Conservation (phyloP, 1,140 invertebrate genomes). For the Zaprionus inermis region DNA sequence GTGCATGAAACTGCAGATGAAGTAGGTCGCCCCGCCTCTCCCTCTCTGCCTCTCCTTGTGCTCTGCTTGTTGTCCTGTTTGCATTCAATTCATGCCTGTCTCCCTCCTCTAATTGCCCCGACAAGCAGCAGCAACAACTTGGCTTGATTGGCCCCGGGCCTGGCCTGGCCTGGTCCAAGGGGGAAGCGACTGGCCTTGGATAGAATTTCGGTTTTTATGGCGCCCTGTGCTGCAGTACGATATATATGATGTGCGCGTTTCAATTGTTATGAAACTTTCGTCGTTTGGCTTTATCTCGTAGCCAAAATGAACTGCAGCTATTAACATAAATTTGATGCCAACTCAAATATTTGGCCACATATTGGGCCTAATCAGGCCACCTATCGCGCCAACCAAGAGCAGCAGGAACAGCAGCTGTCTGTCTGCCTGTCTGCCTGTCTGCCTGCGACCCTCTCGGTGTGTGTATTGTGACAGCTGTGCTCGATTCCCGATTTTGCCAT, state of each 20-base stretch:
- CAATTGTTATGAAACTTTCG: constrained; percentile 31
- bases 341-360: constrained; percentile 59
- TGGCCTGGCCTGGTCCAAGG: too few relatives aligned
- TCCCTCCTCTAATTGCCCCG: constrained; percentile 37
- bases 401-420: constrained; percentile 5
- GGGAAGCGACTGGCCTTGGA: not conserved
- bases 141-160: constrained; percentile 36
- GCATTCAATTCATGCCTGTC: constrained; percentile 59
- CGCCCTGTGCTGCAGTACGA: too few relatives aligned
- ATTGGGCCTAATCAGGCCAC: constrained; percentile 64
- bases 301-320: constrained; percentile 41
- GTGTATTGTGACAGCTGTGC: constrained; percentile 62
- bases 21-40: constrained; percentile 6
- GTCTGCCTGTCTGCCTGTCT: too few relatives aligned
- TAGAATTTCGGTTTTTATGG: constrained; percentile 26
- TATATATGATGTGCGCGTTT: constrained; percentile 13
- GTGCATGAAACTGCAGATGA: constrained; percentile 72
- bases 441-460: too few relatives aligned
- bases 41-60: not conserved
- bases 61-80: constrained; percentile 40
- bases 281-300: constrained; percentile 26
- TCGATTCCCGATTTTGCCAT: constrained; percentile 43
- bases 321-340: constrained; percentile 67
- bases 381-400: not conserved
- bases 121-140: too few relatives aligned